Evolutionary conservation across 1,140 invertebrate genomes (phyloP), one percentile per base, ranked within the genome.

Genomic region (Zaprionus kolodkinae): DNA sequence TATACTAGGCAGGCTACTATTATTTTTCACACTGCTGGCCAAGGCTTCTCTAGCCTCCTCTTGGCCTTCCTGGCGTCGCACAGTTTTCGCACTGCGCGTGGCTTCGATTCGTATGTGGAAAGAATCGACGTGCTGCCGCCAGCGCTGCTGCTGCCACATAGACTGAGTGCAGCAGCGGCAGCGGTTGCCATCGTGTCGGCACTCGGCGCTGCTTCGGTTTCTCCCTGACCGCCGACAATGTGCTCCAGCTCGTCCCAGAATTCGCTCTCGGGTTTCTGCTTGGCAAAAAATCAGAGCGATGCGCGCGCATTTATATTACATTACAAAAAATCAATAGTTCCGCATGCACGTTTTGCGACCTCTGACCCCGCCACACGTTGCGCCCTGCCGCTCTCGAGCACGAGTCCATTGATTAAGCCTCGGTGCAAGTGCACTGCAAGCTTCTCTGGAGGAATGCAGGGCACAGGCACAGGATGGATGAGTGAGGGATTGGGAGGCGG

Each of bases 241-340:
- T 88, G 84, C 15, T 9, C 27, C 79, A 77, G 63, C 73, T 76
- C 61, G 66, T 35, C 17, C 56, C n/a, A 9, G 6, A 4, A 35
- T 35, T 35, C 38, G 52, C 72, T 59, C 78, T 76, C n/a, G 57
- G 17, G 52, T 65, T 73, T 60, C n/a, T n/a, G n/a, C n/a, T 85
- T 79, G 50, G 64, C 70, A 67, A 54, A 48, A 86, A 89, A 89
- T 85, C 86, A 79, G 72, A 62, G 78, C 55, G 35, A 54, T 89
- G 85, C 85, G 85, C 85, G 85, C 85, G 85, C 85, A 89, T 80
- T 89, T 89, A 21, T 21, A 21, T 21, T n/a, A 76, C 71, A 81
- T 88, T 71, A 76, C 65, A 81, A 87, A 81, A 87, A 88, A 88
- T 88, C 84, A 79, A 88, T 88, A 88, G 54, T 81, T 72, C 85